Conservation (phyloP, 53 echinoderm and acorn worm genomes). For the Arbacia lixula region DNA sequence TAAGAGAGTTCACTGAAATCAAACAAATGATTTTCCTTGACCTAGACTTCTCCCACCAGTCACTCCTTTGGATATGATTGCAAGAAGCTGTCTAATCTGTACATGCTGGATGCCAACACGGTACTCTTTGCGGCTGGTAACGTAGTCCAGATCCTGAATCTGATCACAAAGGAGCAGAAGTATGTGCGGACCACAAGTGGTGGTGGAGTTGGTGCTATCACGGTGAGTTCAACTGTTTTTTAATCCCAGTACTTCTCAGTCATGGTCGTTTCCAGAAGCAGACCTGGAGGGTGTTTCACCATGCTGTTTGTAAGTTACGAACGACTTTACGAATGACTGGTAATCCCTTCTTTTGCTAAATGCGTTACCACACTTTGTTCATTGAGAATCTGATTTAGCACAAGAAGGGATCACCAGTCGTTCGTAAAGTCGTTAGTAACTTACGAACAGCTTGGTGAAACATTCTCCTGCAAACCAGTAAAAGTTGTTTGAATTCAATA, state of each 20-base stretch:
- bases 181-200: constrained; percentile 93
- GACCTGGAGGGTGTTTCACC: too few species aligned
- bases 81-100: constrained; percentile 84
- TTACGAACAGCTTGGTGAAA: too few species aligned
- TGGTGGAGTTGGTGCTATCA: constrained; percentile 92
- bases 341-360: too few species aligned
- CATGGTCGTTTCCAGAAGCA: neutral
- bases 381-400: too few species aligned
- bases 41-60: constrained; percentile 45
- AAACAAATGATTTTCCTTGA: constrained; percentile 57
- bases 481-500: too few species aligned
- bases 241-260: neutral
- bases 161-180: constrained; percentile 84
- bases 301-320: too few species aligned
- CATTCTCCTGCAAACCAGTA: too few species aligned
- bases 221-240: constrained; percentile 65
- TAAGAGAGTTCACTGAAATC: too few species aligned
- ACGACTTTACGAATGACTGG: too few species aligned
- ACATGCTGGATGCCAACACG: constrained; percentile 94
- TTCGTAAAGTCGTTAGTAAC: too few species aligned
- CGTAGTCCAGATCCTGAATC: constrained; percentile 80
- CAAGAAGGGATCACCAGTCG: too few species aligned
- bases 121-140: constrained; percentile 96
- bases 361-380: too few species aligned
- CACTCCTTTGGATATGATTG: constrained; percentile 99